phyloP scores from a whole-genome alignment of 2,888 invertebrate genomes.

The Hypercompe scribonia region DNA sequence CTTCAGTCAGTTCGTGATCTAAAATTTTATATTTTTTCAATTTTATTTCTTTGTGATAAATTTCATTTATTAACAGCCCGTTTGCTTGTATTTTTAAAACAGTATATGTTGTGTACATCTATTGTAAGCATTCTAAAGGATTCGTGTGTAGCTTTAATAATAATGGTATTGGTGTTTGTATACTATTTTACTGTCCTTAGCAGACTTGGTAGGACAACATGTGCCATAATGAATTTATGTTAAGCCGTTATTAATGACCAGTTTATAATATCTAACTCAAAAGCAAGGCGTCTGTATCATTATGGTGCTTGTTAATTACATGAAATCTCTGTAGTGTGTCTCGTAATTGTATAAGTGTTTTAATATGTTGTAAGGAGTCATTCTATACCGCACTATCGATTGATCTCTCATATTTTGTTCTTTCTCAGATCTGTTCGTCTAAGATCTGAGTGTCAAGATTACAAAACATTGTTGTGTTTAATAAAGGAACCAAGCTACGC shows the following conservation, averaged over 20 bases:
- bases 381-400: conserved; percentile 13
- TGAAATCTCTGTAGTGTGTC: conserved; percentile 20
- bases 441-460: neutral
- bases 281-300: conserved; percentile 22
- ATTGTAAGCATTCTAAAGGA: conserved; percentile 23
- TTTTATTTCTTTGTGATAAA: conserved; percentile 72
- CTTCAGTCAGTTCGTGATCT: conserved; percentile 63
- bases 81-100: conserved; percentile 33
- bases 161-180: conserved; percentile 16
- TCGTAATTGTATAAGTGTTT: conserved; percentile 27
- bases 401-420: conserved; percentile 15
- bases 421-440: neutral
- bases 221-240: conserved; percentile 34
- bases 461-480: neutral
- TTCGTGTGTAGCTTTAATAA: conserved; percentile 29
- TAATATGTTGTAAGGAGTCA: conserved; percentile 12
- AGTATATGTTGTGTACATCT: conserved; percentile 25
- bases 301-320: conserved; percentile 29
- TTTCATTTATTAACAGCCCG: conserved; percentile 64
- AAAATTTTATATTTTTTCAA: conserved; percentile 55
- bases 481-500: neutral
- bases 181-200: conserved; percentile 29
- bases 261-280: conserved; percentile 5
- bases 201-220: conserved; percentile 9
- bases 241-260: conserved; percentile 6